These are phyloP conservation scores for Parus major DNA, from an alignment of 2,113 vertebrate species.

Conservation along the genomic window DNA sequence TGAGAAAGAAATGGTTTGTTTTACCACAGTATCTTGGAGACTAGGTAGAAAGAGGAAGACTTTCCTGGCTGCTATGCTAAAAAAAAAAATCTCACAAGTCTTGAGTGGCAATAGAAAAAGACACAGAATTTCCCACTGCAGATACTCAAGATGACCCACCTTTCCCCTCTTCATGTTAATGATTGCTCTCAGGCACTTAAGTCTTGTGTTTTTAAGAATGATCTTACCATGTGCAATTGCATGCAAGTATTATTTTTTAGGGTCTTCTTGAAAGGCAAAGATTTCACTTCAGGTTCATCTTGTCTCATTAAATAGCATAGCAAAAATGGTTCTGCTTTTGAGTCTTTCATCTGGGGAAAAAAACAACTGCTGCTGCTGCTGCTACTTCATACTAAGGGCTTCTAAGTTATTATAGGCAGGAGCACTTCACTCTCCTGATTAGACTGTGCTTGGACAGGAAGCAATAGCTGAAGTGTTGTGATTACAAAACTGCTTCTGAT, in stretches of 20 bases:
- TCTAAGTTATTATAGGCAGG: neutral
- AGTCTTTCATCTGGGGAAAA: neutral
- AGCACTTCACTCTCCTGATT: neutral
- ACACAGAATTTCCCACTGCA: neutral
- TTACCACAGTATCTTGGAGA: neutral
- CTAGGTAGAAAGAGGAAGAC: neutral
- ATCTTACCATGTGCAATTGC: neutral
- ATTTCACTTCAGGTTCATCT: neutral
- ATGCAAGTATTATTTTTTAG: neutral
- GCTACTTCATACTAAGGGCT: neutral
- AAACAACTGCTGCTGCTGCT: neutral
- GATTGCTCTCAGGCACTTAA: neutral
- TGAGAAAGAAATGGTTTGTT: conserved; percentile 35
- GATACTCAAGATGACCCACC: neutral
- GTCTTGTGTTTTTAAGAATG: neutral
- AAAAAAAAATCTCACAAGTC: neutral
- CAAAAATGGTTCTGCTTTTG: neutral
- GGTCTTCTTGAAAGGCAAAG: neutral
- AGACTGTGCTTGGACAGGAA: neutral
- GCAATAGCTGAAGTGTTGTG: conserved; percentile 5
- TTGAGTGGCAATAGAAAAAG: neutral
- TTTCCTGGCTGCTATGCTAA: neutral
- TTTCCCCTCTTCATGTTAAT: neutral
- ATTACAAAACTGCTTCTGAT: conserved; percentile 1
- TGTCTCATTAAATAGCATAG: neutral